phyloP scores from a whole-genome alignment of 2,113 vertebrate species.

The Cervus canadensis region DNA sequence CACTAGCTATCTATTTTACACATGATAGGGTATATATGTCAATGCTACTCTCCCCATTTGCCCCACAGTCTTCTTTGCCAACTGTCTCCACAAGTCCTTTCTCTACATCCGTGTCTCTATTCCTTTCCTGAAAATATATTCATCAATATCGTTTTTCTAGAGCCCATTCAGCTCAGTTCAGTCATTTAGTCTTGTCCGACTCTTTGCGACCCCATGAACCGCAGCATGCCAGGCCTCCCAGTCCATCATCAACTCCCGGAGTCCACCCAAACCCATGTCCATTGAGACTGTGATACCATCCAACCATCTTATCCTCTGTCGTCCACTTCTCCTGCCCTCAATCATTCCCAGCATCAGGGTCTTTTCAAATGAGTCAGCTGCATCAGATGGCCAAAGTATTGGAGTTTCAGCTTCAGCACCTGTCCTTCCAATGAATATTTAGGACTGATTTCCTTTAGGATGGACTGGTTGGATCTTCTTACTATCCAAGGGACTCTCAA shows the following conservation, averaged over 20 bases:
- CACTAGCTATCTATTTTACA: not conserved
- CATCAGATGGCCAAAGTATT: not conserved
- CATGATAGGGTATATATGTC: not conserved
- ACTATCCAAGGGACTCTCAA: not conserved
- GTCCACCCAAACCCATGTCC: not conserved
- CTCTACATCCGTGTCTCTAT: not conserved
- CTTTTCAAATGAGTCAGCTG: not conserved
- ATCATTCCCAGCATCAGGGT: not conserved
- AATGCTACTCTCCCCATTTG: not conserved
- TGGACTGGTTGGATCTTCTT: not conserved
- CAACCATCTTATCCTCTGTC: not conserved
- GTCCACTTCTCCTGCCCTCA: not conserved
- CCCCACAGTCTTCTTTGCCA: not conserved
- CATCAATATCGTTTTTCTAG: not conserved
- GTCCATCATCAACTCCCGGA: fast-evolving
- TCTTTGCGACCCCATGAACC: fast-evolving
- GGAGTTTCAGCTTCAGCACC: not conserved
- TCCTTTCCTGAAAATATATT: not conserved
- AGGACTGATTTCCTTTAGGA: not conserved
- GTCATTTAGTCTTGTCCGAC: not conserved
- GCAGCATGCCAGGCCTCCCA: fast-evolving
- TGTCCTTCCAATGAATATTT: not conserved
- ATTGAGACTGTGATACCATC: not conserved
- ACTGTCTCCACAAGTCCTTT: not conserved
- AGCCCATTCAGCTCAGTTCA: not conserved